Base-by-base conservation (phyloP, 2,113 vertebrate genomes). In the Nothobranchius furzeri region DNA sequence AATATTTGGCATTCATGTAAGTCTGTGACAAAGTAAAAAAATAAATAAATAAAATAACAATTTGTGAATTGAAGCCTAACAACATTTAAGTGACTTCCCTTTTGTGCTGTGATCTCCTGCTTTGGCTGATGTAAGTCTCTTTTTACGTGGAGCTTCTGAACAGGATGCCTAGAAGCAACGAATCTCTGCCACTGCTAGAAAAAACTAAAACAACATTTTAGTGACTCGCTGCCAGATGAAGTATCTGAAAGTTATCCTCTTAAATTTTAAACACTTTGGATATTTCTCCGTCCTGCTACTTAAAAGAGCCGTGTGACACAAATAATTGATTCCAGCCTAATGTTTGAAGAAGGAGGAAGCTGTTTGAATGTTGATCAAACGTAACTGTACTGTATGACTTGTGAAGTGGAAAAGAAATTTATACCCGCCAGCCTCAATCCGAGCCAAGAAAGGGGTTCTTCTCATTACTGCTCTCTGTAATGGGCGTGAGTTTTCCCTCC, bases 311-410 rank as follows among this genome's bases (percentile, higher is more conserved):
- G 54, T 62, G 45, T 81, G 87, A 84, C 78, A 89, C 76, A 79
- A 71, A 74, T 88, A 78, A 85, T 52, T 67, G 73, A 87, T 80
- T 85, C 54, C 70, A 70, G 76, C 53, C 45, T 77, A 84, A 86
- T 82, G 58, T 81, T 72, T 6, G 17, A 68, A 79, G 79, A 84
- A 65, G 73, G 84, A 77, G 57, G 68, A 79, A 70, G 72, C 65
- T 85, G 83, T 86, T 79, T 86, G 84, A 84, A 63, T 85, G 73
- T 85, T 91, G 84, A 91, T 90, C 89, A 91, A 91, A 88, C 82
- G 79, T 53, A 55, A 75, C 65, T 70, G 40, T 64, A 70, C 63
- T 70, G 58, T 73, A 64, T 81, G 70, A 82, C 66, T 78, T 55
- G 64, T 35, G 42, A 75, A 69, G 63, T 65, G 76, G 73, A 75